phyloP scores from a whole-genome alignment of 2,888 invertebrate species.

The Diarsia rubi region DNA sequence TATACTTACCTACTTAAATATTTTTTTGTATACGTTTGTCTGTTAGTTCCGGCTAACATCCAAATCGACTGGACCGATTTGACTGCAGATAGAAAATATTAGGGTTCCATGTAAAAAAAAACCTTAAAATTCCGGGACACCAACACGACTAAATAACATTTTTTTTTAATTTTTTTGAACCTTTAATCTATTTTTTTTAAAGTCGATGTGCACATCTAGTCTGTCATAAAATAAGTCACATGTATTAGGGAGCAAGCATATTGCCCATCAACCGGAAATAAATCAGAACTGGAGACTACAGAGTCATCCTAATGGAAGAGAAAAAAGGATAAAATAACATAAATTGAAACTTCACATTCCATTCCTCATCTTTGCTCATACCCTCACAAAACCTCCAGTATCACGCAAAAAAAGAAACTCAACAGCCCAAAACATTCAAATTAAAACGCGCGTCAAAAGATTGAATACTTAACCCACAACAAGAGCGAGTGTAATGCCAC shows the following conservation, averaged over 20 bases:
- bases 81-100: too few species aligned
- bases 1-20: too few species aligned
- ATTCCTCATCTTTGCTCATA: not conserved
- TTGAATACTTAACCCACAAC: conserved; percentile 57
- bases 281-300: not conserved
- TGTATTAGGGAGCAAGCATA: not conserved
- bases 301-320: not conserved
- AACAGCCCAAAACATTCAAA: conserved; percentile 40
- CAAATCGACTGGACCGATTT: too few species aligned
- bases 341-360: not conserved
- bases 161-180: too few species aligned
- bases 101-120: too few species aligned
- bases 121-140: too few species aligned
- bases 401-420: conserved; percentile 3
- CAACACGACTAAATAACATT: too few species aligned
- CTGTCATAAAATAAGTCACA: not conserved
- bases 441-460: conserved; percentile 59
- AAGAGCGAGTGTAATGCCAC: conserved; percentile 52
- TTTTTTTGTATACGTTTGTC: too few species aligned
- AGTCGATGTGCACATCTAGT: too few species aligned
- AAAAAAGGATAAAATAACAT: not conserved
- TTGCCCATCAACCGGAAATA: not conserved
- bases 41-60: too few species aligned
- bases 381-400: too few species aligned
- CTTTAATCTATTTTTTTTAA: too few species aligned